phyloP scores from a whole-genome alignment of 1,140 invertebrate species.

The Drosophila ironensis region DNA sequence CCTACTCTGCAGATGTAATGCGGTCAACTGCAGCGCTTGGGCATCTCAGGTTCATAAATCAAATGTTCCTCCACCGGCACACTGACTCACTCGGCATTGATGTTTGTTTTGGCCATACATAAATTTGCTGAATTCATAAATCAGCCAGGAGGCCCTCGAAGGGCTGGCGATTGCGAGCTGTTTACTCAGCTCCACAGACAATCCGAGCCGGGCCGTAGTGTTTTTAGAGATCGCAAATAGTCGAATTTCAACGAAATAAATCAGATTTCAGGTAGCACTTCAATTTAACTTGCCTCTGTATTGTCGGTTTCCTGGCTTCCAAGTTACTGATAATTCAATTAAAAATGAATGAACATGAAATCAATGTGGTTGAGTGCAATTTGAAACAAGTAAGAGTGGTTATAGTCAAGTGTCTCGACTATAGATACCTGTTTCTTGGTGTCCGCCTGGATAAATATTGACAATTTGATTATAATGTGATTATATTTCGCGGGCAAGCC shows the following conservation, averaged over 20 bases:
- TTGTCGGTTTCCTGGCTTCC: too few species aligned
- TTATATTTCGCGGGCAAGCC: too few species aligned
- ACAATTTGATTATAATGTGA: too few species aligned
- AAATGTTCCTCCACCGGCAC: conserved; percentile 17
- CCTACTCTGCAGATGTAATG: conserved; percentile 15
- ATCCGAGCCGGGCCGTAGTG: neutral
- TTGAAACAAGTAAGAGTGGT: too few species aligned
- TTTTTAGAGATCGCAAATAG: conserved; percentile 14
- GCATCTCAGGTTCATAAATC: conserved; percentile 51
- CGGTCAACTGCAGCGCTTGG: conserved; percentile 26
- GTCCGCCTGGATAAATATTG: too few species aligned
- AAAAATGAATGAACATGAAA: too few species aligned
- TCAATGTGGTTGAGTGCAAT: too few species aligned
- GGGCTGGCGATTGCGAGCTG: neutral
- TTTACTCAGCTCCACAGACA: neutral
- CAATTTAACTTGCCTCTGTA: too few species aligned
- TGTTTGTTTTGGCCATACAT: conserved; percentile 35
- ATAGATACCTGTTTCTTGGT: too few species aligned
- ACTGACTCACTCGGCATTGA: neutral
- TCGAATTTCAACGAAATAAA: neutral
- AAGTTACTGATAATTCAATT: too few species aligned
- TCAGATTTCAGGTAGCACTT: neutral
- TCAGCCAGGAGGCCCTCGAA: conserved; percentile 6
- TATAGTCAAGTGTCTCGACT: too few species aligned
- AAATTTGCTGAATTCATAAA: conserved; percentile 31